A percentile compares a stretch with the other conserved stretches of the same genome.
Conservation (phyloP, 2,888 invertebrate genomes). For the Palloptera scutellata region DNA sequence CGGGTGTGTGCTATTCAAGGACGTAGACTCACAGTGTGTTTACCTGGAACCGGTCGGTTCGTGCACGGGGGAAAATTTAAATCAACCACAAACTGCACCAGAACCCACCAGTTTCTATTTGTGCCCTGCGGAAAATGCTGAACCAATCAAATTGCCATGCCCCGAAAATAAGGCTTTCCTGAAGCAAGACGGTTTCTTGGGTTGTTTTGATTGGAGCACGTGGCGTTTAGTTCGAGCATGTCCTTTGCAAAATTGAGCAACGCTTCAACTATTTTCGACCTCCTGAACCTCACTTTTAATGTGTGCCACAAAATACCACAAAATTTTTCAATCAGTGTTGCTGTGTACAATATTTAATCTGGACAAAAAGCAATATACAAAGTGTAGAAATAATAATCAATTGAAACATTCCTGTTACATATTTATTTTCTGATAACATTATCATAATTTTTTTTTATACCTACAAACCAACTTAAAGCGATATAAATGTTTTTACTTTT, state of each 20-base stretch:
- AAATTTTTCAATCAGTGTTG: neutral
- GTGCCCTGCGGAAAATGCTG: constrained; percentile 33
- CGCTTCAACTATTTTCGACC: neutral
- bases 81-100: constrained; percentile 36
- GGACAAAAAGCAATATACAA: too few species aligned
- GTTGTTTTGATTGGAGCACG: constrained; percentile 42
- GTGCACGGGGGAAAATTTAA: constrained; percentile 37
- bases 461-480: too few species aligned
- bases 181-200: constrained; percentile 39
- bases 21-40: constrained; percentile 38
- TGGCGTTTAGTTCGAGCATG: constrained; percentile 43
- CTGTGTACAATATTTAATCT: neutral
- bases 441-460: too few species aligned
- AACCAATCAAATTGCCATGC: constrained; percentile 37
- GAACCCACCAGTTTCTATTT: constrained; percentile 43
- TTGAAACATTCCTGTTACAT: too few species aligned
- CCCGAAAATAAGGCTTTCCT: constrained; percentile 39
- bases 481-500: too few species aligned
- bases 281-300: too few species aligned
- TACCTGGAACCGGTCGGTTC: neutral
- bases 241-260: constrained; percentile 1
- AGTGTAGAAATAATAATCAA: too few species aligned
- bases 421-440: too few species aligned
- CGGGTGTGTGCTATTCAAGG: constrained; percentile 43
- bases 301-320: too few species aligned